Evolutionary conservation across 64 coral and sea anemone species (phyloP), one percentile per base, ranked within the genome.

Genomic region (Dendronephthya gigantea): DNA sequence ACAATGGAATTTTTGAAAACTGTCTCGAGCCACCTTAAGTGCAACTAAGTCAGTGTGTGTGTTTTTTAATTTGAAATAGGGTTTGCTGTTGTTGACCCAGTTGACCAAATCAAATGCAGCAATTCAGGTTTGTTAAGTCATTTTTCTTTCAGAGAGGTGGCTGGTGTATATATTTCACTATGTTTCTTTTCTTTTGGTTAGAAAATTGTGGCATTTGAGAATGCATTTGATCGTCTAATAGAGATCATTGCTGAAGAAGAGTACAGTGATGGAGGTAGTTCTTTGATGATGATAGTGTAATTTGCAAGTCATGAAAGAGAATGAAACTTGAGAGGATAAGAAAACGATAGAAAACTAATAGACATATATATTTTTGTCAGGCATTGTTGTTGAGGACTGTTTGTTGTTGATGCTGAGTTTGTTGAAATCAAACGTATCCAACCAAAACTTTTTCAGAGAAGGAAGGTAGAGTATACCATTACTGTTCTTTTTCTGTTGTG

Each of bases 121-220:
- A 17, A 97, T 97, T 49, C 94, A 97, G 94, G 94, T 96, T 30
- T 3, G 29, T 66, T 45, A 45, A 6, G 41, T 45, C 41, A 45
- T 45, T 45, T 45, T 45, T 4, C 11, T 11, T 10, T 10, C 10
- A n/a, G n/a, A n/a, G n/a, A n/a, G n/a, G n/a, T n/a, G n/a, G n/a
- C n/a, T 45, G 41, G 41, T 45, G 10, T 45, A 45, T 45, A 45
- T 45, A 45, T 45, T 5, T 45, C 4, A 4, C 41, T 45, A 45
- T 45, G 11, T 45, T 6, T 85, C 32, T 23, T 87, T 25, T 48
- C 39, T 50, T 90, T 90, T 9, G 10, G 52, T 38, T 79, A 96
- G 94, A 97, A 97, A 97, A 97, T 97, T 90, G 94, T 97, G 62
- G 94, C 94, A 17, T 97, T 97, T 89, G 94, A 97, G 75, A 97